A percentile compares a stretch with the other conserved stretches of the same genome.
phyloP scores from a whole-genome alignment of 2,888 invertebrate genomes.

The Piscicola geometra region DNA sequence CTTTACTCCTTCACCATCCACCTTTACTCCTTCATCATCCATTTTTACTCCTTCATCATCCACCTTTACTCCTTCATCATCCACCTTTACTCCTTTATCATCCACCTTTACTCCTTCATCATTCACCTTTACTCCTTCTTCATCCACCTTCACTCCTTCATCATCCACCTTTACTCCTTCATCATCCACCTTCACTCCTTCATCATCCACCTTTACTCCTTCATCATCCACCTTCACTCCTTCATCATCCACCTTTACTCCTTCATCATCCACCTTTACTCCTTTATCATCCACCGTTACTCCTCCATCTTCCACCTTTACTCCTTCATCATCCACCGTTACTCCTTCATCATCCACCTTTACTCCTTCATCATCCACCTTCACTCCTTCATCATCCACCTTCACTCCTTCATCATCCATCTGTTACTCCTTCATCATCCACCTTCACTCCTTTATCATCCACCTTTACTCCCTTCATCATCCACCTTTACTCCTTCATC shows the following conservation, averaged over 20 bases:
- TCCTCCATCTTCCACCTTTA: neutral
- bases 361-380: neutral
- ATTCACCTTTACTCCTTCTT: neutral
- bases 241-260: neutral
- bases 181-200: neutral
- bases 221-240: neutral
- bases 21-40: neutral
- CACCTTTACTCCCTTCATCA: neutral
- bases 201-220: neutral
- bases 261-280: neutral
- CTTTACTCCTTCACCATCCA: neutral
- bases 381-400: neutral
- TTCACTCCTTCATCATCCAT: neutral
- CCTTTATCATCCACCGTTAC: neutral
- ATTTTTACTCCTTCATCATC: neutral
- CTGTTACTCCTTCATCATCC: neutral
- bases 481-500: neutral
- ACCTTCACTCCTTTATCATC: neutral
- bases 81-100: neutral
- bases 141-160: neutral
- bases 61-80: neutral
- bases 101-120: conserved; percentile 1
- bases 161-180: neutral
- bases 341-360: neutral
- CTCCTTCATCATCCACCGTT: neutral